Evolutionary conservation across 2,797 vertebrate genomes (phyloP).

Genomic region (Brachyrhaphis roseni): DNA sequence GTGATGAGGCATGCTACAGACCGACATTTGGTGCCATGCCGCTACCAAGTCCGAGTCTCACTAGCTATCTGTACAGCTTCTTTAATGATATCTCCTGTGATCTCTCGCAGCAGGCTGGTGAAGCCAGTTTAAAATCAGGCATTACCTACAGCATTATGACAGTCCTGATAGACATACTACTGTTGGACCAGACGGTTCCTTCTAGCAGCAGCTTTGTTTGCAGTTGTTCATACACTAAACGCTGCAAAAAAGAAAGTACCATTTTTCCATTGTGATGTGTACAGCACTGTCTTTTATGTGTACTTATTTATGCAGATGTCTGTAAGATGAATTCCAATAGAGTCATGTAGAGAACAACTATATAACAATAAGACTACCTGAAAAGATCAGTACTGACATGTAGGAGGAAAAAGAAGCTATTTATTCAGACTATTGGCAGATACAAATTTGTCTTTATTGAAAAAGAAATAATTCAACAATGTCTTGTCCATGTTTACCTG

Average conservation of each 20-base stretch:
- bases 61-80: constrained; percentile 48
- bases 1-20: constrained; percentile 44
- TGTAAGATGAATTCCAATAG: constrained; percentile 71
- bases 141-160: constrained; percentile 51
- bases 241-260: constrained; percentile 60
- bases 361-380: constrained; percentile 78
- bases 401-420: constrained; percentile 70
- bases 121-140: constrained; percentile 61
- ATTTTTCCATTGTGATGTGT: constrained; percentile 75
- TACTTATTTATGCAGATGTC: constrained; percentile 84
- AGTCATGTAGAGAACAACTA: constrained; percentile 74
- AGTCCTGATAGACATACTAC: constrained; percentile 46
- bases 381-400: constrained; percentile 77
- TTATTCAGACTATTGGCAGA: constrained; percentile 77
- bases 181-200: constrained; percentile 51
- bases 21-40: constrained; percentile 46
- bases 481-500: constrained; percentile 83
- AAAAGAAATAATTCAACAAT: constrained; percentile 77
- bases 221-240: constrained; percentile 48
- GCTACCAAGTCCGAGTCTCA: constrained; percentile 53
- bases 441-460: constrained; percentile 76
- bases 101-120: constrained; percentile 52
- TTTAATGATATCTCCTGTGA: constrained; percentile 55
- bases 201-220: constrained; percentile 57
- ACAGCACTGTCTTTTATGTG: constrained; percentile 82